These are phyloP conservation scores for Sebastes paucispinis DNA, from an alignment of 2,797 vertebrate species.

Conservation along the genomic window DNA sequence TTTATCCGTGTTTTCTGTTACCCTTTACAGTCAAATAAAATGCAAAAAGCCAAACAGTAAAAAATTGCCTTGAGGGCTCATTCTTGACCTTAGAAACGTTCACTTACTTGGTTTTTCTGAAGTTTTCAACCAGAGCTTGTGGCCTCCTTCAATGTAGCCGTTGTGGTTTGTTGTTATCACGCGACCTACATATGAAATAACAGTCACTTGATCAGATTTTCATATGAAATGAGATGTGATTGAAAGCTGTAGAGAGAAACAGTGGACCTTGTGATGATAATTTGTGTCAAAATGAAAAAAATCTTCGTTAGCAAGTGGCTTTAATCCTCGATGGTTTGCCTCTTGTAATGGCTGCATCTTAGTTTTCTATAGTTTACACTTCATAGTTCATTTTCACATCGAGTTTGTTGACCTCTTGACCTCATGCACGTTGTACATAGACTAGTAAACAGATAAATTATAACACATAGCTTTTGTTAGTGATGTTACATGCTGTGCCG, in stretches of 20 bases:
- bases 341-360: background rate
- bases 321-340: background rate
- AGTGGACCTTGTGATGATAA: background rate
- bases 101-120: background rate
- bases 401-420: background rate
- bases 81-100: background rate
- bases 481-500: no score
- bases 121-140: background rate
- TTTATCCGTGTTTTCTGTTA: background rate
- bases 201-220: background rate
- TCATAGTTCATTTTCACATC: background rate
- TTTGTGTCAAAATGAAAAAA: background rate
- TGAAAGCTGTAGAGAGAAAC: background rate
- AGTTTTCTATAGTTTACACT: background rate
- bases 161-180: background rate
- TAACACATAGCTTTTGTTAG: background rate
- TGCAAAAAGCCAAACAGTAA: background rate
- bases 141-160: background rate
- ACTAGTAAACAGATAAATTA: background rate
- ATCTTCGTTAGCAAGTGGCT: background rate
- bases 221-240: background rate
- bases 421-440: rapidly evolving
- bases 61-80: background rate
- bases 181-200: background rate
- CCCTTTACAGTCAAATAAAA: background rate